Evolutionary conservation across 2,113 vertebrate genomes (phyloP).

Genomic region (Caracal caracal): DNA sequence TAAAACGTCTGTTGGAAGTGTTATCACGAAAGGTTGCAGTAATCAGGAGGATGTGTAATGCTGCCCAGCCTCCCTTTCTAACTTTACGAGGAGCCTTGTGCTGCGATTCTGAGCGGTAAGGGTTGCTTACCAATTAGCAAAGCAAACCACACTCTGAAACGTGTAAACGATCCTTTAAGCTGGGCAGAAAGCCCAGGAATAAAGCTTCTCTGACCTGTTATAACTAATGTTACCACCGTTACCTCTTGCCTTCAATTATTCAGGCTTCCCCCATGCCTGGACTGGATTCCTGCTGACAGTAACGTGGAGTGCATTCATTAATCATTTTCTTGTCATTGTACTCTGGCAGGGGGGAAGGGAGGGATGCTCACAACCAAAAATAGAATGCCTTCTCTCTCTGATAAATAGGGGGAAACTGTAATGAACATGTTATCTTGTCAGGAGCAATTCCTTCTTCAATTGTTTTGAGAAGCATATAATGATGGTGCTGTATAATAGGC

Average conservation of each 20-base stretch:
- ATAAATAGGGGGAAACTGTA: constrained; percentile 63
- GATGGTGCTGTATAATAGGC: not conserved
- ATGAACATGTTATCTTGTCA: not conserved
- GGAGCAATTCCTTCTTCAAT: not conserved
- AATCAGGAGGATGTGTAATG: not conserved
- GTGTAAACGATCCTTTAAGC: constrained; percentile 63
- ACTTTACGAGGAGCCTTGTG: not conserved
- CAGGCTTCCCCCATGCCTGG: constrained; percentile 72
- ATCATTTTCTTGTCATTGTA: constrained; percentile 83
- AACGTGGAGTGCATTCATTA: constrained; percentile 76
- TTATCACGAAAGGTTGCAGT: not conserved
- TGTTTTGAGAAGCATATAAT: not conserved
- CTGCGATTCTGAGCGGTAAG: not conserved
- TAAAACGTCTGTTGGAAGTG: not conserved
- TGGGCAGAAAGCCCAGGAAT: constrained; percentile 70
- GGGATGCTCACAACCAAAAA: constrained; percentile 67
- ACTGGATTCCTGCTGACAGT: constrained; percentile 81
- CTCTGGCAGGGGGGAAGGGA: constrained; percentile 33
- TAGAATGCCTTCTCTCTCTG: constrained; percentile 46
- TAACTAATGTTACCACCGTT: constrained; percentile 78
- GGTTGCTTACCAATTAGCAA: constrained; percentile 63
- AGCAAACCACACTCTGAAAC: constrained; percentile 48
- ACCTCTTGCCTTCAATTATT: constrained; percentile 84
- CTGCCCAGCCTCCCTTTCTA: not conserved
- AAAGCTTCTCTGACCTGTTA: constrained; percentile 73